Percentiles rank a stretch among this genome's conserved stretches.
Evolutionary conservation across 2,797 vertebrate species (phyloP).

Genomic region (Naso thynnoides): DNA sequence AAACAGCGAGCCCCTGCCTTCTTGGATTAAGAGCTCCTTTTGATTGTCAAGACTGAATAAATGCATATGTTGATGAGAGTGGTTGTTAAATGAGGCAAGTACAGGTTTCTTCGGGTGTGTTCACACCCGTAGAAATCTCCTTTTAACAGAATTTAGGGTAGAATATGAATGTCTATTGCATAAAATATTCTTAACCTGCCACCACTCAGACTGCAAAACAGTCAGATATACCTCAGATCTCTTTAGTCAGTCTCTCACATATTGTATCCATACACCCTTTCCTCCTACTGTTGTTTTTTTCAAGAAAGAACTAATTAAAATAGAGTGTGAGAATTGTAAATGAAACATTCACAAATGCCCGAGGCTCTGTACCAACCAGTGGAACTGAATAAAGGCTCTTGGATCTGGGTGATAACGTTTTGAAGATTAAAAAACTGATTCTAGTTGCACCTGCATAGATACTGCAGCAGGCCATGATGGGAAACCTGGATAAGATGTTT

Average conservation of each 20-base stretch:
- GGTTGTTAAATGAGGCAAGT: neutral
- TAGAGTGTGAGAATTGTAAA: slow-evolving; percentile 31
- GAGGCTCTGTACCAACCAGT: slow-evolving; percentile 13
- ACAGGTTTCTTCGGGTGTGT: slow-evolving; percentile 4
- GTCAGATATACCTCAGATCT: slow-evolving; percentile 11
- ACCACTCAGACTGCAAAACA: neutral
- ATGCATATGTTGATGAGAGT: neutral
- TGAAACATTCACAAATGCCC: slow-evolving; percentile 26
- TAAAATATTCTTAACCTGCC: slow-evolving; percentile 11
- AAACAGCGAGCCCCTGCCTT: too few species aligned
- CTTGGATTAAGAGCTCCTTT: neutral
- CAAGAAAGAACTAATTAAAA: slow-evolving; percentile 40
- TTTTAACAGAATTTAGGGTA: neutral
- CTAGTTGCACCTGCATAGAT: slow-evolving; percentile 1
- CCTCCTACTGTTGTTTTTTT: slow-evolving; percentile 19
- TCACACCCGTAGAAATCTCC: neutral
- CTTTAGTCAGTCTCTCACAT: slow-evolving; percentile 8
- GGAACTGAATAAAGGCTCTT: neutral
- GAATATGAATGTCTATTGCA: neutral
- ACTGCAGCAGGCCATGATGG: slow-evolving; percentile 14
- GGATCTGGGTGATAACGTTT: slow-evolving; percentile 10
- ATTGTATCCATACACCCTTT: neutral
- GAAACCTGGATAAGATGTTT: slow-evolving; percentile 15
- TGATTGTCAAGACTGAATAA: neutral
- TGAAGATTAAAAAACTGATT: slow-evolving; percentile 13